Evolutionary conservation across 2,797 vertebrate genomes (phyloP), one percentile per base, ranked within the genome.

Genomic region (Nothura maculosa): DNA sequence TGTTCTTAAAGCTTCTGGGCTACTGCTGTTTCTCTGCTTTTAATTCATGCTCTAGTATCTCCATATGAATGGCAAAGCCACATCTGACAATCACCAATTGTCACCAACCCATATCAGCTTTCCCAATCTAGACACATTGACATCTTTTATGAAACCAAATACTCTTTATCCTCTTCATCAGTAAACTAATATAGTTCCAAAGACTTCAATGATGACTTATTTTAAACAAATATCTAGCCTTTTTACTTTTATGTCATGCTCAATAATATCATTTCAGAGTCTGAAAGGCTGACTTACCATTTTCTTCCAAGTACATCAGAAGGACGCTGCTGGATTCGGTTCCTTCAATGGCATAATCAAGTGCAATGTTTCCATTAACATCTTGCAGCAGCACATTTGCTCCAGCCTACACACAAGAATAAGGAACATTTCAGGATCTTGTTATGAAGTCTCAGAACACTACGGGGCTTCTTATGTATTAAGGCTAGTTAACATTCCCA

Each of bases 321-420:
- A 99, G 98, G 91, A 99, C 98, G 69, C 97, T 98, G 95, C 98
- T 98, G 87, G 98, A 98, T 97, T 99, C 99, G 0, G 98, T 99
- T 66, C 99, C 99, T 93, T 99, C 99, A 2, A 97, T 87, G 19
- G 99, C 97, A 45, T 99, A 99, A 96, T 99, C 99, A 93, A 99
- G 96, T 4, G 99, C 97, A 90, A 98, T 97, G 94, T 99, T 99
- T 61, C 99, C 99, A 66, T 98, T 98, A 75, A 99, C 98, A 11
- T 99, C 99, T 95, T 99, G 99, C 57, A 99, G 98, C 85, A 99
- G 98, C 42, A 98, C 98, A 42, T 99, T 98, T 90, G 98, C 98
- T 92, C 99, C 99, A 6, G 98, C 98, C 99, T 99, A 84, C 10
- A 78, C 36, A 55, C 11, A 86, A 88, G 54, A 93, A 90, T 81